Evolutionary conservation across 2,888 invertebrate genomes (phyloP), one percentile per base, ranked within the genome.

Genomic region (Tyria jacobaeae): DNA sequence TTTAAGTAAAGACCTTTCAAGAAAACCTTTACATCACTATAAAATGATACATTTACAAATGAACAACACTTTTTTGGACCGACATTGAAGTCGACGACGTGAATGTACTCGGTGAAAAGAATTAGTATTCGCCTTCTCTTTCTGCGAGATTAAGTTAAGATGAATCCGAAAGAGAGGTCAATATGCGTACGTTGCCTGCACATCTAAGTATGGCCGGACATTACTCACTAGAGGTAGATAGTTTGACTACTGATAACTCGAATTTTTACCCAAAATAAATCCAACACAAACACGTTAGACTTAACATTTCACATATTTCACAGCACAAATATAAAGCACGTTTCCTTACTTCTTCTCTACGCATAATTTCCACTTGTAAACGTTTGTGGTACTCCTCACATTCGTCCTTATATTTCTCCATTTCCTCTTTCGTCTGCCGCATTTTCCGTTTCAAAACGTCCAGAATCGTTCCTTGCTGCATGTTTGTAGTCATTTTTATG

Each of bases 361-460:
- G 97, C 95, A 98, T 97, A 92, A 98, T 96, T 96, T 99, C 99
- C 90, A 97, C 96, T 95, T 98, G 98, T 90, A 98, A 96, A 92
- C 98, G 97, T 95, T 98, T 97, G 94, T 98, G 97, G 92, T 97
- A 97, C 94, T 98, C 98, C 94, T 99, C 99, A 92, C 98, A 98
- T 92, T 98, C 98, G 94, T 99, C 99, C 95, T 98, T 99, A 95
- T 98, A 98, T 94, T 98, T 97, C 94, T 99, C 99, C 97, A 99
- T 98, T 95, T 99, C 99, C 94, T 99, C 99, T 95, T 99, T 99
- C 84, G 99, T 98, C 94, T 98, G 98, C 83, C 98, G 96, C 99
- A 99, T 99, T 96, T 99, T 99, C 96, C 99, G 99, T 96, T 99
- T 99, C 87, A 99, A 96, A 88, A 99, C 98, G 94, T 99, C 99